These are phyloP conservation scores for Dryadula phaetusa DNA, from an alignment of 2,888 invertebrate species.

Conservation along the genomic window DNA sequence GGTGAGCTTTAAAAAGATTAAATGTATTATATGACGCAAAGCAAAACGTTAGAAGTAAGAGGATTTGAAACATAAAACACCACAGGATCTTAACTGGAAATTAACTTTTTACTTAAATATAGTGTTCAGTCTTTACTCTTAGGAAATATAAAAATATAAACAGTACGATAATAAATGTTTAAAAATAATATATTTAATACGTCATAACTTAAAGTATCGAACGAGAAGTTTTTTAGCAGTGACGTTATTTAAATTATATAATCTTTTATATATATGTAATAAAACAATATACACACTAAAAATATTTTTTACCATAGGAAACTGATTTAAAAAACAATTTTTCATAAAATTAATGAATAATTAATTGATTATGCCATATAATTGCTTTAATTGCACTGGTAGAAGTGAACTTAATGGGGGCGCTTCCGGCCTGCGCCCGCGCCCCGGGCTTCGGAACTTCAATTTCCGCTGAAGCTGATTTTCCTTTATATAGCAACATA, in stretches of 20 bases:
- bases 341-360: constrained; percentile 9
- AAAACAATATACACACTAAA: no score
- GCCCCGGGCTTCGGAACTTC: constrained; percentile 73
- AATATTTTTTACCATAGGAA: neutral
- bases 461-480: constrained; percentile 77
- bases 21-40: constrained; percentile 38
- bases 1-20: constrained; percentile 38
- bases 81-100: constrained; percentile 35
- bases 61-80: constrained; percentile 43
- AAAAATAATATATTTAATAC: no score
- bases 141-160: constrained; percentile 4
- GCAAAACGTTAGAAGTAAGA: constrained; percentile 37
- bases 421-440: constrained; percentile 67
- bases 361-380: constrained; percentile 51
- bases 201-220: no score
- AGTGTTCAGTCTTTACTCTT: neutral
- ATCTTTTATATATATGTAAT: no score
- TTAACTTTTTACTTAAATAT: constrained; percentile 41
- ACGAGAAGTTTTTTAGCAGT: no score
- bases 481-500: constrained; percentile 63
- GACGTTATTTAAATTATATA: no score
- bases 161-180: no score
- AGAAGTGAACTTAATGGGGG: constrained; percentile 66
- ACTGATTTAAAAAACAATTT: neutral
- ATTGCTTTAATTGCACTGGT: constrained; percentile 56